A percentile compares a stretch with the other conserved stretches of the same genome.
Conservation (phyloP, 2,888 invertebrate species). For the Theretra japonica region DNA sequence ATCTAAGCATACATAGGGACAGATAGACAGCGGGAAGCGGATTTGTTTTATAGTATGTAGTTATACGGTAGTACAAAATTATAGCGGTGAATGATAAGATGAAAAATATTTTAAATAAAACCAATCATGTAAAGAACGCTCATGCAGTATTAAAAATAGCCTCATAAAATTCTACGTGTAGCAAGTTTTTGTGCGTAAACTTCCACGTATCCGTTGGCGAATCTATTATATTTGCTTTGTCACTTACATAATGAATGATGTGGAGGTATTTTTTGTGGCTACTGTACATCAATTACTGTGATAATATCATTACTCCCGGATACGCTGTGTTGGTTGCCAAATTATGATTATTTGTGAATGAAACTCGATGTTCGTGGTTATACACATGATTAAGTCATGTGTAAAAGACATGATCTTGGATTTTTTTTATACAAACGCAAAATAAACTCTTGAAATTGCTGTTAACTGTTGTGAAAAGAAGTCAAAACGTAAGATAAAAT, state of each 20-base stretch:
- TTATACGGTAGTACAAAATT: no score
- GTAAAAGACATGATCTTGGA: no score
- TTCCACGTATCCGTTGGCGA: neutral
- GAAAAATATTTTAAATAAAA: neutral
- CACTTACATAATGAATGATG: slow-evolving; percentile 7
- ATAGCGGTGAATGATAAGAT: no score
- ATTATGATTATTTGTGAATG: neutral
- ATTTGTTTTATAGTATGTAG: no score
- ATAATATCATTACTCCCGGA: slow-evolving; percentile 2
- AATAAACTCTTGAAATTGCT: no score
- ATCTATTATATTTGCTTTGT: neutral
- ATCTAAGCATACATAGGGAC: no score
- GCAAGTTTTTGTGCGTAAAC: neutral
- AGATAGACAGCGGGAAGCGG: no score
- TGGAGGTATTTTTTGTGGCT: neutral
- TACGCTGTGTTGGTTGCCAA: neutral
- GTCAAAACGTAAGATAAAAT: no score
- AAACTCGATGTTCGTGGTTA: neutral
- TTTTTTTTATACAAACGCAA: no score
- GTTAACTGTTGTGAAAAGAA: no score
- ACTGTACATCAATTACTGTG: neutral
- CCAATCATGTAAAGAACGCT: neutral
- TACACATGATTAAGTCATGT: neutral
- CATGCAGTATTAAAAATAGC: neutral
- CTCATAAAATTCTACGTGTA: neutral